Percentiles rank a stretch among this genome's conserved stretches.
phyloP scores from a whole-genome alignment of 1,140 invertebrate species.

The Venturia canescens region DNA sequence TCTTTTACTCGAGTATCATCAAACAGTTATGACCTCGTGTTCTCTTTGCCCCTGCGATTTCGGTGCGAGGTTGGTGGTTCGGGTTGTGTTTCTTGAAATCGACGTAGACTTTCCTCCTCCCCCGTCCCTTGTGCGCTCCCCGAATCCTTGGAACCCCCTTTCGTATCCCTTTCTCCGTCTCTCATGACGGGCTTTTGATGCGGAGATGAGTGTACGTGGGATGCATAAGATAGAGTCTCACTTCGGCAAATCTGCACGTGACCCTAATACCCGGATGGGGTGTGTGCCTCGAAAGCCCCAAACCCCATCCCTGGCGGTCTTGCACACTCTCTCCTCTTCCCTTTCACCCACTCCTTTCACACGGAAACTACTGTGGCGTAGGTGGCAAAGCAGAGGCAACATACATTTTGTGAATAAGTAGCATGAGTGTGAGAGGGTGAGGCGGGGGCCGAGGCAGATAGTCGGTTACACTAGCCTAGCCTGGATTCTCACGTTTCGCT shows the following conservation, averaged over 20 bases:
- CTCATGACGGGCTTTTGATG: slow-evolving; percentile 72
- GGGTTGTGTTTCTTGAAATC: slow-evolving; percentile 43
- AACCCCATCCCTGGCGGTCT: background rate
- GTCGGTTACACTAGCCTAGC: slow-evolving; percentile 50
- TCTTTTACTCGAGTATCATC: background rate
- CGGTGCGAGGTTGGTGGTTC: slow-evolving; percentile 20
- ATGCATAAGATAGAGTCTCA: slow-evolving; percentile 69
- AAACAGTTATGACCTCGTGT: slow-evolving; percentile 19
- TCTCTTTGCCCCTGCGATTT: slow-evolving; percentile 6
- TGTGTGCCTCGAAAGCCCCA: slow-evolving; percentile 16
- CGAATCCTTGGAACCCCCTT: background rate
- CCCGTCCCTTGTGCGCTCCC: too few species aligned
- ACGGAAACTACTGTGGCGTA: background rate
- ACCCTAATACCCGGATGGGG: slow-evolving; percentile 65
- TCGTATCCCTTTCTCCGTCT: slow-evolving; percentile 54
- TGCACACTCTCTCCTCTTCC: background rate
- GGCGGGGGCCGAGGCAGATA: background rate
- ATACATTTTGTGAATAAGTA: slow-evolving; percentile 5
- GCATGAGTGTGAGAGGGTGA: background rate
- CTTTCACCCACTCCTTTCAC: background rate
- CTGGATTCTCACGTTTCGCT: slow-evolving; percentile 64
- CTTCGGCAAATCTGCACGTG: slow-evolving; percentile 71
- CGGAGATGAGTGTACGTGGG: slow-evolving; percentile 72
- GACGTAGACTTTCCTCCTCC: slow-evolving; percentile 12
- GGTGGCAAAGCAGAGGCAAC: slow-evolving; percentile 26